Evolutionary conservation across 2,888 invertebrate genomes (phyloP), one percentile per base, ranked within the genome.

Genomic region (Thera obeliscata): DNA sequence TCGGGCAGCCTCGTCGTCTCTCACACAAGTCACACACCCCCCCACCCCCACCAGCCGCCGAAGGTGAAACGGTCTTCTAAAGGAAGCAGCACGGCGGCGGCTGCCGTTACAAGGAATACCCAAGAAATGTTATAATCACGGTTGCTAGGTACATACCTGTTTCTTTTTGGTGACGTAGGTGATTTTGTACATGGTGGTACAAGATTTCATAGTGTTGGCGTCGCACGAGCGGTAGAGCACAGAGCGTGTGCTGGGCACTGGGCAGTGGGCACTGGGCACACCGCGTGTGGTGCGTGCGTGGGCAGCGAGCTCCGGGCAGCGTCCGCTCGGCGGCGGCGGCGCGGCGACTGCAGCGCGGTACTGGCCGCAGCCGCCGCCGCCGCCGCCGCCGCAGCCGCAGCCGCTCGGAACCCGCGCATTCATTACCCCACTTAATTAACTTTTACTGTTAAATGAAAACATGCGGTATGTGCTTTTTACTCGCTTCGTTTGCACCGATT

Each of bases 181-280:
- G 76, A 93, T 93, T 86, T 91, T 93, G 82, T 89, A 93, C 91
- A 91, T 92, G 74, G 90, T 84, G 74, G 90, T 84, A 78, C 88
- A 87, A 78, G 88, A 87, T 87, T 85, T 91, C 93, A 93, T 93
- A 70, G 74, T 78, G 74, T 78, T 56, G 68, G 65, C 58, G 70
- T 71, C 55, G 64, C 66, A 71, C 69, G 61, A 6, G 72, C 61
- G 65, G 69, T 5, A 41, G 6, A 6, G 41, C 7, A 5, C 54
- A 43, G 68, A 72, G 67, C 69, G 72, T 67, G 72, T 69, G 73
- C 66, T 63, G 65, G 70, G 66, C 62, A 43, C 59, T 48, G 66
- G 9, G 22, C 22, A 22, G 22, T 61, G 65, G 57, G 6, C 66
- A 54, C 67, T 70, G 56, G 65, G 61, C 22, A 22, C 22, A 22